Evolutionary conservation across 2,888 invertebrate species (phyloP), one percentile per base, ranked within the genome.

Genomic region (Lacanobia oleracea): DNA sequence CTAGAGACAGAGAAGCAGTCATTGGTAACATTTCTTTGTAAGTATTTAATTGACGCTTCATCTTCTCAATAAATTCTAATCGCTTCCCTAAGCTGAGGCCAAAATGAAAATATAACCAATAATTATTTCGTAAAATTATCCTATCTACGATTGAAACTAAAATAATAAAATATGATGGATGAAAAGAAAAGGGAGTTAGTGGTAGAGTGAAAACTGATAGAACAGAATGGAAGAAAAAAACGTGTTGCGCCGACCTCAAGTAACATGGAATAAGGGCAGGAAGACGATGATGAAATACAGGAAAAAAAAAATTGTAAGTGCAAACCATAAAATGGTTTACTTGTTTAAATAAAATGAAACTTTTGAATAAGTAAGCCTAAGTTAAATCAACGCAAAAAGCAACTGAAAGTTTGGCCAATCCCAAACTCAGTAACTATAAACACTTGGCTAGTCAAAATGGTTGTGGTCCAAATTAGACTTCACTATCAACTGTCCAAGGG

Each of bases 381-480:
- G 14, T 51, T 6, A 61, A 23, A 8, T 2, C 5, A n/a, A 53
- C 10, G 12, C 7, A 14, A 40, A 75, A 65, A 37, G 37, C 4
- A 10, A 12, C 21, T 56, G 33, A 21, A 12, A 48, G 43, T 33
- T 21, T 48, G 16, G 50, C 3, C 14, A 16, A 40, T 40, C 1
- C 3, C 5, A n/a, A 40, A 37, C 12, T 7, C 16, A 3, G 27
- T 12, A 9, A 10, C 18, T n/a, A 14, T 14, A 48, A 51, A 8
- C 21, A 18, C 16, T n/a, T 18, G 9, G 43, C 50, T 76, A 79
- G 33, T 60, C 77, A 18, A 37, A 33, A 75, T 84, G 84, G 23
- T 84, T 84, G 51, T 84, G 84, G 21, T 67, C 10, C 14, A 83
- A 77, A 66, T 72, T 73, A 18, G 67, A 27, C 64, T 50, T 85